A percentile compares a stretch with the other conserved stretches of the same genome.
phyloP scores from a whole-genome alignment of 2,888 invertebrate species.

The Eumacrocentrus americanus region DNA sequence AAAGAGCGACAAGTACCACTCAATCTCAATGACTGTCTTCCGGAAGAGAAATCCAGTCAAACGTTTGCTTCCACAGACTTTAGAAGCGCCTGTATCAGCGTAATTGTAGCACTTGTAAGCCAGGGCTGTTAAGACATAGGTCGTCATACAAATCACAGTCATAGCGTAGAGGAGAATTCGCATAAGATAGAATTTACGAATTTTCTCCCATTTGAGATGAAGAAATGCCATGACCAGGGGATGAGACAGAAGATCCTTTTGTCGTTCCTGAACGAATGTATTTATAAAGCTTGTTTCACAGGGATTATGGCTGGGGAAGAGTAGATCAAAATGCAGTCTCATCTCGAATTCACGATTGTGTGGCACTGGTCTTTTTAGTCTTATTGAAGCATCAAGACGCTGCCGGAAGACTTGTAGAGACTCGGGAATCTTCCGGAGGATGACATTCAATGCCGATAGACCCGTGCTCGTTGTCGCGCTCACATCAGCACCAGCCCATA shows the following conservation, averaged over 20 bases:
- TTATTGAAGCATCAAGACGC: conserved; percentile 58
- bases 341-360: conserved; percentile 59
- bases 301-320: conserved; percentile 56
- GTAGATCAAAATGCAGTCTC: conserved; percentile 55
- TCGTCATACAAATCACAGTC: conserved; percentile 57
- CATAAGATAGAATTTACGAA: conserved; percentile 61
- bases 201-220: conserved; percentile 63
- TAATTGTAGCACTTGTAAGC: conserved; percentile 57
- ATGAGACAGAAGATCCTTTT: conserved; percentile 61
- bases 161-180: conserved; percentile 55
- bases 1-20: conserved; percentile 55
- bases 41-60: conserved; percentile 50
- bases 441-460: conserved; percentile 60
- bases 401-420: conserved; percentile 60
- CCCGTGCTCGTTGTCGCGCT: conserved; percentile 61
- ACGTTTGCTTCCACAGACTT: conserved; percentile 51
- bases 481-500: conserved; percentile 62
- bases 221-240: conserved; percentile 63
- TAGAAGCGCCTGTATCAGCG: conserved; percentile 45
- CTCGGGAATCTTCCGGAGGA: conserved; percentile 61
- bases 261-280: conserved; percentile 61
- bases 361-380: conserved; percentile 52
- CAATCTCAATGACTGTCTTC: conserved; percentile 51
- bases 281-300: conserved; percentile 62
- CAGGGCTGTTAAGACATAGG: conserved; percentile 54